phyloP scores from a whole-genome alignment of 2,888 invertebrate genomes.

The Lucinisca nassula region DNA sequence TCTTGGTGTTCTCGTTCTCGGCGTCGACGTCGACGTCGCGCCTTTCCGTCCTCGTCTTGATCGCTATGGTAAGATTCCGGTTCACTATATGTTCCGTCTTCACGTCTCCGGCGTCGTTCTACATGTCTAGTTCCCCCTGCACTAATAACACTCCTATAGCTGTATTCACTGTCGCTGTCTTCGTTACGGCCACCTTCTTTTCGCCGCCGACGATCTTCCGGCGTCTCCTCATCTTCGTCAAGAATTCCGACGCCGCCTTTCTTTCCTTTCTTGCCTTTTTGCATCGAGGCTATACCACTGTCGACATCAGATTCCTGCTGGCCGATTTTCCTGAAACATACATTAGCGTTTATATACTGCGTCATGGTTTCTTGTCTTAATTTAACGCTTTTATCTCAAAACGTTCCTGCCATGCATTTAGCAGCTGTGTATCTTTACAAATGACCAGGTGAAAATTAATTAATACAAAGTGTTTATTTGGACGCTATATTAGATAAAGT shows the following conservation, averaged over 20 bases:
- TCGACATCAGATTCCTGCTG: constrained; percentile 80
- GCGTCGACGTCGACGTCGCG: constrained; percentile 83
- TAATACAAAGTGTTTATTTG: too few species aligned
- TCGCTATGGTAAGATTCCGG: constrained; percentile 86
- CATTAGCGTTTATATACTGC: too few species aligned
- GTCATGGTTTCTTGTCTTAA: too few species aligned
- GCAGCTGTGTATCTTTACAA: too few species aligned
- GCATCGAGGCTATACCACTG: constrained; percentile 80
- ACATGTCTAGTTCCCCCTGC: constrained; percentile 87
- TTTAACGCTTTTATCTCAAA: too few species aligned
- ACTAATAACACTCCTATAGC: constrained; percentile 85
- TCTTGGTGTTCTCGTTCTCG: constrained; percentile 84
- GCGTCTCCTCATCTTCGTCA: constrained; percentile 75
- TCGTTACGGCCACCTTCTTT: constrained; percentile 84
- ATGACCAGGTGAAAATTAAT: too few species aligned
- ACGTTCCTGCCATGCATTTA: too few species aligned
- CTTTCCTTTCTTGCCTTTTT: constrained; percentile 74
- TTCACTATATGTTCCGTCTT: constrained; percentile 85
- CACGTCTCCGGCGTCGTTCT: constrained; percentile 79
- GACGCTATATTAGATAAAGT: too few species aligned
- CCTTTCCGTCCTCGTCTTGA: constrained; percentile 83
- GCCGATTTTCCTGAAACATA: constrained; percentile 78
- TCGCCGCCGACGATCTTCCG: constrained; percentile 70
- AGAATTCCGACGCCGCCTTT: constrained; percentile 68
- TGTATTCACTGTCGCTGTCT: constrained; percentile 86